phyloP scores from a whole-genome alignment of 2,113 vertebrate species.

The Sinocyclocheilus maitianheensis region DNA sequence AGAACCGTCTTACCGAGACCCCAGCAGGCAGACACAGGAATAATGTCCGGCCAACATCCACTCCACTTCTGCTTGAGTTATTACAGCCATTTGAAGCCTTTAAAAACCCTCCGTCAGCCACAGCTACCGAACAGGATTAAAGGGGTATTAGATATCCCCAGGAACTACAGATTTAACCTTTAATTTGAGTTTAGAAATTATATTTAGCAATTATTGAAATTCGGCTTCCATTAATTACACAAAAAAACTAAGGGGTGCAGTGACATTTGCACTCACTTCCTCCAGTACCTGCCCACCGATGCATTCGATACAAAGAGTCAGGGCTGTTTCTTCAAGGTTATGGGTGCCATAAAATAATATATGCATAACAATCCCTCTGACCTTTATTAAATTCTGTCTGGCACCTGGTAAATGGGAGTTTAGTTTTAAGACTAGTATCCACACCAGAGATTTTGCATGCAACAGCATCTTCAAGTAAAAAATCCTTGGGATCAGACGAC shows the following conservation, averaged over 20 bases:
- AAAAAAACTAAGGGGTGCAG: background rate
- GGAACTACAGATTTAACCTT: slow-evolving; percentile 10
- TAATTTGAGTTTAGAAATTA: slow-evolving; percentile 7
- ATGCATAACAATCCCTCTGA: slow-evolving; percentile 13
- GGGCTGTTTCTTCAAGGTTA: slow-evolving; percentile 6
- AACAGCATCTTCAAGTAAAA: slow-evolving; percentile 9
- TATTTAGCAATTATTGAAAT: slow-evolving; percentile 12
- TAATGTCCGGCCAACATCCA: background rate
- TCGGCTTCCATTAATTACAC: background rate
- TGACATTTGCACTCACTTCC: slow-evolving; percentile 10
- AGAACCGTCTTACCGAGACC: background rate
- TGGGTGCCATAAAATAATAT: slow-evolving; percentile 7
- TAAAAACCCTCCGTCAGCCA: background rate
- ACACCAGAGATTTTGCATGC: background rate
- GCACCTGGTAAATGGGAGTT: no score
- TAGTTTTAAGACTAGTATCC: background rate
- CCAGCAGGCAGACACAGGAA: background rate
- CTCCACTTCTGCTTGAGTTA: background rate
- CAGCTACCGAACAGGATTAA: background rate
- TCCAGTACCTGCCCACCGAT: background rate
- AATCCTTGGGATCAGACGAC: background rate
- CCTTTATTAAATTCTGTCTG: background rate
- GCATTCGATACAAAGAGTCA: slow-evolving; percentile 13
- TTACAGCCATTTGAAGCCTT: background rate
- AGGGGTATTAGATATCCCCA: background rate